phyloP scores from a whole-genome alignment of 2,113 vertebrate genomes.

The Pomatorhinus ruficollis region DNA sequence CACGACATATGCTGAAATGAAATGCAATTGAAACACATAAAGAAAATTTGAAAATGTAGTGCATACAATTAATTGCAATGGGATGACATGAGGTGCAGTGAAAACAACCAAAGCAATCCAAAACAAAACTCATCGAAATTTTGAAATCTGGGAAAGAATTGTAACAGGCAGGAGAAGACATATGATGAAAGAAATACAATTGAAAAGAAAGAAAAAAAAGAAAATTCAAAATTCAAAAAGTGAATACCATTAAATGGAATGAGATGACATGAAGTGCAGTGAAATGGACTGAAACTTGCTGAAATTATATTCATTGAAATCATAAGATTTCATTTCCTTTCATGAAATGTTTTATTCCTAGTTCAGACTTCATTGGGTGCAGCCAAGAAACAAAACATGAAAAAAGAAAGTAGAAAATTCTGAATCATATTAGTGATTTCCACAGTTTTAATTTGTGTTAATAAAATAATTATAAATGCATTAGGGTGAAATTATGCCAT shows the following conservation, averaged over 20 bases:
- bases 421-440: not conserved
- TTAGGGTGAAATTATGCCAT: not conserved
- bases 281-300: not conserved
- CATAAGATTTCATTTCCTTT: not conserved
- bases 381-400: not conserved
- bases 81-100: not conserved
- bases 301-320: not conserved
- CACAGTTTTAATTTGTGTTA: not conserved
- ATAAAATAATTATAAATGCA: not conserved
- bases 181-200: not conserved
- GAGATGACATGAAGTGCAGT: not conserved
- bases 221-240: not conserved
- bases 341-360: not conserved
- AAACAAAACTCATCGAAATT: not conserved
- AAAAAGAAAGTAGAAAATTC: not conserved
- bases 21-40: not conserved
- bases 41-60: not conserved
- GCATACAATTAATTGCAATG: not conserved
- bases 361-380: not conserved
- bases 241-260: not conserved
- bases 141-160: not conserved
- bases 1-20: not conserved
- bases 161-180: not conserved
- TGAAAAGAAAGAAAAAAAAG: too few species aligned
- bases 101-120: not conserved